Evolutionary conservation across 2,888 invertebrate genomes (phyloP).

Genomic region (Marronus borbonicus): DNA sequence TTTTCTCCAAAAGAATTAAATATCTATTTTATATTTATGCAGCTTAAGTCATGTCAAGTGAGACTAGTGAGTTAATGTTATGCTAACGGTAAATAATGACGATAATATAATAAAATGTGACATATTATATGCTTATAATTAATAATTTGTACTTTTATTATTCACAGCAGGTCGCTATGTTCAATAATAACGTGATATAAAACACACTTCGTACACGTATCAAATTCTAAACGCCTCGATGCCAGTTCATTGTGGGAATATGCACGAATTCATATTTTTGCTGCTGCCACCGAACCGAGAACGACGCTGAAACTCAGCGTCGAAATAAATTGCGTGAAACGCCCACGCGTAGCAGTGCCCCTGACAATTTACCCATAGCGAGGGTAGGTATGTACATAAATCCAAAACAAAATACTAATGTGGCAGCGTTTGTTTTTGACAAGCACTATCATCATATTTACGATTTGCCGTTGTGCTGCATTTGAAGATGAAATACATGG

Average conservation of each 20-base stretch:
- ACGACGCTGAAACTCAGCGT: background rate
- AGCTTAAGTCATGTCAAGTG: no score
- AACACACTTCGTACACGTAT: background rate
- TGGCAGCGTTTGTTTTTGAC: constrained; percentile 41
- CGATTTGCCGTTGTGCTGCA: constrained; percentile 12
- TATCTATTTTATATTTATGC: no score
- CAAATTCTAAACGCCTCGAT: background rate
- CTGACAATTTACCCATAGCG: constrained; percentile 3
- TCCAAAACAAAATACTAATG: constrained; percentile 15
- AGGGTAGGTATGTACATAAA: constrained; percentile 14
- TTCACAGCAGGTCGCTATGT: background rate
- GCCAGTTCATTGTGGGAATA: background rate
- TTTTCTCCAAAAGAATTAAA: no score
- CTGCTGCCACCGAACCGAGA: background rate
- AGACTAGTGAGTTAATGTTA: background rate
- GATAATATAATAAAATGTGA: background rate
- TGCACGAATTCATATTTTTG: constrained; percentile 3
- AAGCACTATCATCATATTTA: constrained; percentile 44
- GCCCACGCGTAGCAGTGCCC: background rate
- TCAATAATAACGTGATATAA: constrained; percentile 7
- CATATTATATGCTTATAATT: constrained; percentile 2
- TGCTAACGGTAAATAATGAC: background rate
- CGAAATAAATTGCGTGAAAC: constrained; percentile 14
- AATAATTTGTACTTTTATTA: constrained; percentile 5
- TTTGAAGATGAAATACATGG: constrained; percentile 35